These are phyloP conservation scores for Lamprologus tigripictilis DNA, from an alignment of 2,113 vertebrate species.

Conservation along the genomic window DNA sequence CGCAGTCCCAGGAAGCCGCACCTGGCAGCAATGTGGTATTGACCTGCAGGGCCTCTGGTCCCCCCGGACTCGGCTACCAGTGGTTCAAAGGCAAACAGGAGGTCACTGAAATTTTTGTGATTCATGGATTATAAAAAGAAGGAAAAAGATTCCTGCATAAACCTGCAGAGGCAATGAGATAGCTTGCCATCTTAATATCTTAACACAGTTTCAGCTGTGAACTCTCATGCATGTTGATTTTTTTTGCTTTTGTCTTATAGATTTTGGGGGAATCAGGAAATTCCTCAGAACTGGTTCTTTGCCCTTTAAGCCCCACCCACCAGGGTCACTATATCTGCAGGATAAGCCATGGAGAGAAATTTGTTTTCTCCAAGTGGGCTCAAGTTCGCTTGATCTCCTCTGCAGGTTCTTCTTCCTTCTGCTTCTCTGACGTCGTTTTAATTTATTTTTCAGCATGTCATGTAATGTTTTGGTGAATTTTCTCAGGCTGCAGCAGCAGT, in stretches of 20 bases:
- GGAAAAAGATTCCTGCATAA: not conserved
- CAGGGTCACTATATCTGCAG: constrained; percentile 77
- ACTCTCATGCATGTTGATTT: not conserved
- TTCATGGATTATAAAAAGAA: not conserved
- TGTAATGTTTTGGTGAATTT: not conserved
- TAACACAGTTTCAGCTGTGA: not conserved
- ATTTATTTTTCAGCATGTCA: not conserved
- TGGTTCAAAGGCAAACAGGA: constrained; percentile 80
- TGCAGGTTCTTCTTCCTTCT: not conserved
- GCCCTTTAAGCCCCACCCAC: not conserved
- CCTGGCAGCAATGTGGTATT: constrained; percentile 61
- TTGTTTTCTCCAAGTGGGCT: constrained; percentile 77
- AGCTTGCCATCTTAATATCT: not conserved
- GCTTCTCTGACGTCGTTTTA: not conserved
- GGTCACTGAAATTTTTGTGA: constrained; percentile 48
- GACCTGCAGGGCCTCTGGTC: constrained; percentile 67
- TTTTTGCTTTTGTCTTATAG: constrained; percentile 29
- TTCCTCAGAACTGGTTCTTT: constrained; percentile 65
- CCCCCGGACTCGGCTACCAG: constrained; percentile 70
- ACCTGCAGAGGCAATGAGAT: accelerated
- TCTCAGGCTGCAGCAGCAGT: constrained; percentile 40
- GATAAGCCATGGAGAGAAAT: constrained; percentile 67
- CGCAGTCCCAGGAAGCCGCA: constrained; percentile 51
- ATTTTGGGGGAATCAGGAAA: constrained; percentile 62
- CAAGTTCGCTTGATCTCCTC: constrained; percentile 46